These are phyloP conservation scores for Endotricha flammealis DNA, from an alignment of 2,888 invertebrate genomes.

Conservation along the genomic window DNA sequence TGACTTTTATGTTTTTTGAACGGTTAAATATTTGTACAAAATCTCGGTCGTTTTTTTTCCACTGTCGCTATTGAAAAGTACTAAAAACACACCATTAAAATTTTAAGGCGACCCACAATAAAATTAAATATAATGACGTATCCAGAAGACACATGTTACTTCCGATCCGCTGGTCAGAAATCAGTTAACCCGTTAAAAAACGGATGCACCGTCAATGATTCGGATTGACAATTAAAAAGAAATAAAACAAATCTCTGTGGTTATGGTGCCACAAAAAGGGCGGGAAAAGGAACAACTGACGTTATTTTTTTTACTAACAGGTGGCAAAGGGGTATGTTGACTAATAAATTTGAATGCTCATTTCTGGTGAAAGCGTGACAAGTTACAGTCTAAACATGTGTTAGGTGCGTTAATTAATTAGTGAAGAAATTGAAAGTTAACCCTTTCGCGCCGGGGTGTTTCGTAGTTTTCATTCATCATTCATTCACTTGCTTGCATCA, in stretches of 20 bases:
- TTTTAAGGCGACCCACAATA: conserved; percentile 31
- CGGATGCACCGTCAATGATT: conserved; percentile 38
- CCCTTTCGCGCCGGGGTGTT: conserved; percentile 38
- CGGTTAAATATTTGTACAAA: too few species aligned
- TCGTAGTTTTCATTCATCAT: too few species aligned
- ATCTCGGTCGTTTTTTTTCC: too few species aligned
- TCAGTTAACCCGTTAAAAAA: conserved; percentile 62
- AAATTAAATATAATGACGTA: conserved; percentile 69
- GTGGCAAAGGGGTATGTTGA: conserved; percentile 57
- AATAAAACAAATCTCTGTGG: conserved; percentile 74
- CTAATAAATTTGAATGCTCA: conserved; percentile 51
- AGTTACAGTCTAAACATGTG: conserved; percentile 69
- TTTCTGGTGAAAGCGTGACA: conserved; percentile 68
- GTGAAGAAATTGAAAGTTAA: conserved; percentile 70
- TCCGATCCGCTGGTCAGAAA: conserved; percentile 62
- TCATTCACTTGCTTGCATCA: too few species aligned
- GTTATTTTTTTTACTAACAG: conserved; percentile 54
- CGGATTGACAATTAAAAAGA: conserved; percentile 73
- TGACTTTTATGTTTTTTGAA: too few species aligned
- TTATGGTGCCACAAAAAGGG: conserved; percentile 36
- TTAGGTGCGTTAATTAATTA: conserved; percentile 70
- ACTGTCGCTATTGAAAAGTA: background rate
- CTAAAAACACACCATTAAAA: conserved; percentile 5
- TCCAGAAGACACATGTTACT: conserved; percentile 67
- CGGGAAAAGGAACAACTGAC: conserved; percentile 67